Evolutionary conservation across 2,797 vertebrate species (phyloP), one percentile per base, ranked within the genome.

Genomic region (Micrastur ruficollis): DNA sequence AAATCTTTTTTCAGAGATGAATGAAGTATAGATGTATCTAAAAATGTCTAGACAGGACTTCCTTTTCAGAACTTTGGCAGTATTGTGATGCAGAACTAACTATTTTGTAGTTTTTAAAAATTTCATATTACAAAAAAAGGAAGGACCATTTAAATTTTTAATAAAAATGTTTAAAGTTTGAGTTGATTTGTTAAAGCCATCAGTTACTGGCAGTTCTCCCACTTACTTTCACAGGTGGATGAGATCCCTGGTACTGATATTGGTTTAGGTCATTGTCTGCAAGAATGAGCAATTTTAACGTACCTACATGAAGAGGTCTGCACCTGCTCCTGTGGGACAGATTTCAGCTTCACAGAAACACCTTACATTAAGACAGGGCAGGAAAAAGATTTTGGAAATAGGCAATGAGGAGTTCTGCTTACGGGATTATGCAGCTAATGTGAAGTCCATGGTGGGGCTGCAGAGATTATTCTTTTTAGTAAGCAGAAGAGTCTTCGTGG

Each of bases 41-140:
- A 65, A 90, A 92, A 73, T 22, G 55, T 92, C 92, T 89, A 91
- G 59, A 81, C 46, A 49, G 56, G 46, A 65, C 53, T 96, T 96
- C n/a, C 80, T 96, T 92, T 96, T 72, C 61, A 91, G 68, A 90
- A 81, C 32, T 68, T 62, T 27, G 29, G 62, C 34, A 94, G 21
- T n/a, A 47, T 38, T 59, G 14, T 73, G 29, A 38, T 55, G 61
- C 22, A 21, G 93, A 93, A 66, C 10, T 29, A 49, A 58, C 4
- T 32, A 86, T 84, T 53, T 27, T 2, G 40, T 29, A 11, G 12
- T 11, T 74, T 50, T 44, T 27, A 2, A 12, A 70, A 81, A 55
- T 46, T 11, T 62, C 3, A 9, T 58, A 26, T 65, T 47, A 40
- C 1, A 22, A 53, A 79, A 84, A 38, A 52, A 62, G 13, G 36